phyloP scores from a whole-genome alignment of 92 coral and sea anemone species.

The Galaxea fascicularis region DNA sequence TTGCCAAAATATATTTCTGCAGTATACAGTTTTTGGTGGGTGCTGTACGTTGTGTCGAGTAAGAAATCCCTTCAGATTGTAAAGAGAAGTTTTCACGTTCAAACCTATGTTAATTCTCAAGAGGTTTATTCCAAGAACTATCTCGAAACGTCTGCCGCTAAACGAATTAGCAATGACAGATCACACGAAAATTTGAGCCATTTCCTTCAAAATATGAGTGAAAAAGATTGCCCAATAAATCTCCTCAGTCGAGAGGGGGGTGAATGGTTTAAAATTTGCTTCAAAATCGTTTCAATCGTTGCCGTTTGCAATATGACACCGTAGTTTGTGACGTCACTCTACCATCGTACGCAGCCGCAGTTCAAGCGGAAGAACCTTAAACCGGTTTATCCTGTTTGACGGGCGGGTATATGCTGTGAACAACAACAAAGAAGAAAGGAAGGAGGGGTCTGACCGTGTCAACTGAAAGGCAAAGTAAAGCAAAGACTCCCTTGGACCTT shows the following conservation, averaged over 20 bases:
- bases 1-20: slow-evolving; percentile 18
- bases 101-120: background rate
- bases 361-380: background rate
- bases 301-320: slow-evolving; percentile 25
- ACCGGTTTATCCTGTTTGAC: slow-evolving; percentile 40
- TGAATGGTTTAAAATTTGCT: background rate
- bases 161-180: slow-evolving; percentile 26
- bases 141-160: slow-evolving; percentile 12
- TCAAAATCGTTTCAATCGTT: slow-evolving; percentile 13
- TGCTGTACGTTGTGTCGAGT: background rate
- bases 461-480: background rate
- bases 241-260: background rate
- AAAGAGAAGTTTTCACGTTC: background rate
- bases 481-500: slow-evolving; percentile 4
- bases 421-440: slow-evolving; percentile 17
- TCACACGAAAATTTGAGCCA: background rate
- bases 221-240: background rate
- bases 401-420: slow-evolving; percentile 20
- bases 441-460: slow-evolving; percentile 15
- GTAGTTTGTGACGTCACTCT: slow-evolving; percentile 15
- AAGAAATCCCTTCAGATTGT: background rate
- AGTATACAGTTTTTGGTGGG: background rate
- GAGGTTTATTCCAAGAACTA: slow-evolving; percentile 39
- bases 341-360: slow-evolving; percentile 29
- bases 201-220: background rate